Base-by-base conservation (phyloP, 1,140 invertebrate species). In the Rhopalosiphum maidis region DNA sequence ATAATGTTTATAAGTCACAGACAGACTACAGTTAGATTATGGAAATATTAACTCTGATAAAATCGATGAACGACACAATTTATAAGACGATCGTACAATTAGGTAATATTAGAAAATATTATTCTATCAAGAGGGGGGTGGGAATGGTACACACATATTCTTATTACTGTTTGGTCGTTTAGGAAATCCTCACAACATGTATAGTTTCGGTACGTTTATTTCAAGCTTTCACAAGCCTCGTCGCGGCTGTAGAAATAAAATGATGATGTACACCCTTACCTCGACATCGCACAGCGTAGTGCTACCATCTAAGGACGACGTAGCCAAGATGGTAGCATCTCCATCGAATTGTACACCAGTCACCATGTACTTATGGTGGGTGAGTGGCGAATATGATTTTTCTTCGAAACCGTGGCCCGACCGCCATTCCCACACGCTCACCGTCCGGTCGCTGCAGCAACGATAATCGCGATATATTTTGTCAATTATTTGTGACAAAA, bases 231-330 rank as follows among this genome's bases (percentile, higher is more conserved):
- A 25, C 22, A 30, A 68, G 60, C 60, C 11, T 15, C 1, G 5
- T 5, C 15, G 9, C 25, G 21, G 7, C 30, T 18, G 30, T 18
- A n/a, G 11, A 77, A 77, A 68, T 68, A 68, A 68, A n/a, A 77
- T 18, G 3, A 22, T n/a, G 5, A n/a, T n/a, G 11, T n/a, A 77
- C 60, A 18, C 4, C 5, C 30, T 93, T 93, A 94, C 94, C 93
- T 95, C 94, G 41, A 96, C 95, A 95, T 97, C 97, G 97, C 97
- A 98, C 18, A 98, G 95, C 87, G 97, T 95, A 11, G 97, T 96
- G 90, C 96, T 97, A 8, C 97, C 97, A 95, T 98, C 97, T 37
- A 97, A 97, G 35, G 97, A 97, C 43, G 96, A 96, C 11, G 97
- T 96, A 3, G 97, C 97, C 35, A 98, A 94, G 95, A 97, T 96